Percentiles rank a stretch among this genome's conserved stretches.
These are phyloP conservation scores for Zaprionus vittiger DNA, from an alignment of 1,140 invertebrate genomes.

Conservation along the genomic window DNA sequence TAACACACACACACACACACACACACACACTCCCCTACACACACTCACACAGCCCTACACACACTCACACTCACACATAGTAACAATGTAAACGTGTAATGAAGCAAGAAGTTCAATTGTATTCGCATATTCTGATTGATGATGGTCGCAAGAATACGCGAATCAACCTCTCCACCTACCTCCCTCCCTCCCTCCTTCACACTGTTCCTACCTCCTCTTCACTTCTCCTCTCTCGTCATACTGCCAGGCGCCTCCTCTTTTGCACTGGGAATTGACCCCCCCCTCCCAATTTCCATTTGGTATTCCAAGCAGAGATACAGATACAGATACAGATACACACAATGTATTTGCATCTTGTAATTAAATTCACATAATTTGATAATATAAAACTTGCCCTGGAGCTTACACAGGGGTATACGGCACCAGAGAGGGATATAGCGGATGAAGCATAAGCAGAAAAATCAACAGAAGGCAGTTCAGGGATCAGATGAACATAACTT, in stretches of 20 bases:
- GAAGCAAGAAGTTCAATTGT: slow-evolving; percentile 10
- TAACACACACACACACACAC: slow-evolving; percentile 8
- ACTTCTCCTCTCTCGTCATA: not conserved
- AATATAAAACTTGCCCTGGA: not conserved
- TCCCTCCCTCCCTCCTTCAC: too few species aligned
- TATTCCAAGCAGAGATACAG: not conserved
- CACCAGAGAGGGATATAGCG: too few species aligned
- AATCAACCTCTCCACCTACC: too few species aligned
- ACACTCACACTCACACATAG: not conserved
- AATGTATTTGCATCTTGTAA: not conserved
- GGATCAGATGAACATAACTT: too few species aligned
- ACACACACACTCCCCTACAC: slow-evolving; percentile 11
- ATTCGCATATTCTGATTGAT: slow-evolving; percentile 26
- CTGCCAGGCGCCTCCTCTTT: not conserved
- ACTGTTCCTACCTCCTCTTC: not conserved
- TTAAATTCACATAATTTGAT: not conserved
- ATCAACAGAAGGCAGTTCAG: too few species aligned
- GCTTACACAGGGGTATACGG: not conserved
- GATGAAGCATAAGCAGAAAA: too few species aligned
- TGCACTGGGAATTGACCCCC: slow-evolving; percentile 7
- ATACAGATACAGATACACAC: not conserved
- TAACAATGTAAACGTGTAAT: slow-evolving; percentile 21
- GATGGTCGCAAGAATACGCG: slow-evolving; percentile 6
- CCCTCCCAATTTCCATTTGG: not conserved
- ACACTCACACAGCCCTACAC: not conserved